Conservation (phyloP, 2,113 vertebrate genomes). For the Indri indri region DNA sequence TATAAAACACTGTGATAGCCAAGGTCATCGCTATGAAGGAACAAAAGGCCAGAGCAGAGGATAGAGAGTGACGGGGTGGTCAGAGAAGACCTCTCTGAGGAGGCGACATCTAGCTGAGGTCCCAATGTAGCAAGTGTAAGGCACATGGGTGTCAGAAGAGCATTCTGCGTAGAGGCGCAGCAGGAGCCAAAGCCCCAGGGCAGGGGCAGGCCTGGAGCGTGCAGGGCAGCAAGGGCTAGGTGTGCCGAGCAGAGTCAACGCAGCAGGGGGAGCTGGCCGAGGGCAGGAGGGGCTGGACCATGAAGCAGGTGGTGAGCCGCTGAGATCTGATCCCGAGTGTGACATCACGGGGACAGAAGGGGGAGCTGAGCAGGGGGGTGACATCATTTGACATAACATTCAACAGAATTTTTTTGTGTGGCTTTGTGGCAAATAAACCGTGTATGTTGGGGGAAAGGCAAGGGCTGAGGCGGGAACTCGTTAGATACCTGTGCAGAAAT, state of each 20-base stretch:
- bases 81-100: neutral
- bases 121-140: neutral
- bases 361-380: neutral
- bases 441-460: neutral
- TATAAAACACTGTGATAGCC: fast-evolving
- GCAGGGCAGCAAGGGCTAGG: neutral
- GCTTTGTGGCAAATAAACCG: neutral
- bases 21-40: neutral
- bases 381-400: too few species aligned
- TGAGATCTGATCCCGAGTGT: neutral
- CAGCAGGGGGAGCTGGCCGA: too few species aligned
- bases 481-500: neutral
- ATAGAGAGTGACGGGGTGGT: fast-evolving
- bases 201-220: fast-evolving
- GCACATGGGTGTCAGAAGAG: neutral
- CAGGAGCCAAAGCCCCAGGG: neutral
- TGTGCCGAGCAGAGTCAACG: too few species aligned
- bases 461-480: neutral
- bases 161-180: neutral
- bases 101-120: neutral
- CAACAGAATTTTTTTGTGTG: neutral
- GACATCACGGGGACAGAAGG: too few species aligned
- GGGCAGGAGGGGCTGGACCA: neutral
- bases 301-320: neutral
- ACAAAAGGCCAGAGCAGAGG: too few species aligned